phyloP scores from a whole-genome alignment of 2,113 vertebrate genomes.

The Trinectes maculatus region DNA sequence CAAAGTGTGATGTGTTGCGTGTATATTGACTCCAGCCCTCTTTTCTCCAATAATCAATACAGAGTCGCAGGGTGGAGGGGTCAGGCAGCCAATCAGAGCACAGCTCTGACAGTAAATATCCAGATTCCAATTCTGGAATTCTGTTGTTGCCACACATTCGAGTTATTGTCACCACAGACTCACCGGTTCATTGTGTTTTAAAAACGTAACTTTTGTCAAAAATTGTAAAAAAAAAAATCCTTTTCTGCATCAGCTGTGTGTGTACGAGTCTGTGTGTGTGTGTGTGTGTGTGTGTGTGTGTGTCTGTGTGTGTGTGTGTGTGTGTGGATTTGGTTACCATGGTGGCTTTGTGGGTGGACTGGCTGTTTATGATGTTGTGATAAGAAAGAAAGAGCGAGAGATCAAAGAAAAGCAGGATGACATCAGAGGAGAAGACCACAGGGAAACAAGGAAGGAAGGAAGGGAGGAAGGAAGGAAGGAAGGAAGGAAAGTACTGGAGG shows the following conservation, averaged over 20 bases:
- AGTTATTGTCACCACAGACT: no score
- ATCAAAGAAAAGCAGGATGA: constrained; percentile 39
- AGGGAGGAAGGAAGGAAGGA: no score
- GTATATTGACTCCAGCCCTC: not conserved
- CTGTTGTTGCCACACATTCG: not conserved
- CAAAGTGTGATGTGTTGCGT: not conserved
- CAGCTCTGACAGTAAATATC: not conserved
- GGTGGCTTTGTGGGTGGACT: constrained; percentile 60
- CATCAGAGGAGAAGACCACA: not conserved
- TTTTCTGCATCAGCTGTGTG: no score
- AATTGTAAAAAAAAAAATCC: no score
- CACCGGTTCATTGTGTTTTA: no score
- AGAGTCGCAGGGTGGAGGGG: not conserved
- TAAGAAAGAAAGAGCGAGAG: constrained; percentile 38
- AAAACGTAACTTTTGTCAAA: no score
- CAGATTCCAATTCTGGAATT: not conserved
- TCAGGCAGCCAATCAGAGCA: not conserved
- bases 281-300: constrained; percentile 28
- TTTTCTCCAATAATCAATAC: not conserved
- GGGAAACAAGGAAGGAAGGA: no score
- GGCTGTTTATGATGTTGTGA: constrained; percentile 44
- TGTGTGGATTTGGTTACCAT: constrained; percentile 61
- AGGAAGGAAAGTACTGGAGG: no score
- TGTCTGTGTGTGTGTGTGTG: constrained; percentile 27
- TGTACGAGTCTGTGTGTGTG: no score